These are phyloP conservation scores for Dasypolia templi DNA, from an alignment of 2,888 invertebrate genomes.

Conservation along the genomic window DNA sequence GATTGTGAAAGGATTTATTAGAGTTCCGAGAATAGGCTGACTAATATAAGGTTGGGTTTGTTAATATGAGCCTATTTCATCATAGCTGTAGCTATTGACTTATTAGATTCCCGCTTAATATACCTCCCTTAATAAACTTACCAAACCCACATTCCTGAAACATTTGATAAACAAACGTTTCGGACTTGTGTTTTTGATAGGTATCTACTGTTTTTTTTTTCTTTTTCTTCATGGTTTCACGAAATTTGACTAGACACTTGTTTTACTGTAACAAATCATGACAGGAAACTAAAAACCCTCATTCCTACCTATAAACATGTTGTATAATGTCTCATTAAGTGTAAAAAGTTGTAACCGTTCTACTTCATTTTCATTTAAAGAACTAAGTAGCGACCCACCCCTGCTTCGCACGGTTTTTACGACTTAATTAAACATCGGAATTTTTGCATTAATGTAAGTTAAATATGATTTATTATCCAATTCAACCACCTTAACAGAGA, in stretches of 20 bases:
- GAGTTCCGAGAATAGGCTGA: slow-evolving; percentile 15
- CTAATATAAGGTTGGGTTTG: slow-evolving; percentile 25
- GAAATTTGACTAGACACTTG: background rate
- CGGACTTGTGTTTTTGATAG: background rate
- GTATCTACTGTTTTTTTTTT: background rate
- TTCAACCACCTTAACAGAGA: no score
- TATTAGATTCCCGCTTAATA: slow-evolving; percentile 8
- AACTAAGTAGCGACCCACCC: background rate
- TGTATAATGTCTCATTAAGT: no score
- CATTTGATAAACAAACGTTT: no score
- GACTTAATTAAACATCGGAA: no score
- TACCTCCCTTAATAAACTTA: background rate
- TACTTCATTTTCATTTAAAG: background rate
- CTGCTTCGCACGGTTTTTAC: no score
- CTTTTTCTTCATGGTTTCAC: background rate
- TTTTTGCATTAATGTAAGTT: no score
- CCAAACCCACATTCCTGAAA: no score
- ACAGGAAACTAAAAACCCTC: background rate
- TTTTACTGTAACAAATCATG: background rate
- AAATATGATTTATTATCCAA: no score
- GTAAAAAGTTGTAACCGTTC: background rate
- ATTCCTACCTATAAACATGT: background rate
- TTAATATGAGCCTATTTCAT: slow-evolving; percentile 21
- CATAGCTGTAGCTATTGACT: slow-evolving; percentile 11
- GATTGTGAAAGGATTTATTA: slow-evolving; percentile 49